Conservation (phyloP, 2,888 invertebrate genomes). For the Auanema freiburgensis region DNA sequence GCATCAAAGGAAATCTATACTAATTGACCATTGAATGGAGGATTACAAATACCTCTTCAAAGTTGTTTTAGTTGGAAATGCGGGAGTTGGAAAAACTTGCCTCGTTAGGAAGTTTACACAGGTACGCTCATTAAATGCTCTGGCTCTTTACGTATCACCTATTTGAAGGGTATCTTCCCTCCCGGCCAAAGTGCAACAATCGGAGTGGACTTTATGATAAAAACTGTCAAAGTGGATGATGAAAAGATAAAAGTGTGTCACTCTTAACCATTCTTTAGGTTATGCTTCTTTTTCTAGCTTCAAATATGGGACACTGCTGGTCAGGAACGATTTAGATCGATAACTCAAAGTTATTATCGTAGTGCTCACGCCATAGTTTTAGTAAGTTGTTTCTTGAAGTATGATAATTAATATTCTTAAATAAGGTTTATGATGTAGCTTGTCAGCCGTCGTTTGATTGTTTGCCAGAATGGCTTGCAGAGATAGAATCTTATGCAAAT, state of each 20-base stretch:
- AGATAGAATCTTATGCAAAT: constrained; percentile 96
- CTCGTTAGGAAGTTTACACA: constrained; percentile 94
- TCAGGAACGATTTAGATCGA: constrained; percentile 90
- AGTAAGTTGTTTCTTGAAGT: constrained; percentile 25
- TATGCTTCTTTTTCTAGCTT: constrained; percentile 72
- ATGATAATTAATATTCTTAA: neutral
- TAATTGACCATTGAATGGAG: constrained; percentile 46
- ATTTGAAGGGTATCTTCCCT: constrained; percentile 82
- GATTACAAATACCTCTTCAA: constrained; percentile 99
- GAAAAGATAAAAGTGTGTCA: constrained; percentile 67
- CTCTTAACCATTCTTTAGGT: neutral
- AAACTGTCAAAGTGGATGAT: constrained; percentile 87
- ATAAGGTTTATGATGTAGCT: constrained; percentile 83
- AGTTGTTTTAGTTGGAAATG: constrained; percentile 96
- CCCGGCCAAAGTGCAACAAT: constrained; percentile 98
- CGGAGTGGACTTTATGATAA: constrained; percentile 99
- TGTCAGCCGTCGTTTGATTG: constrained; percentile 97
- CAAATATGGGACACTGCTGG: constrained; percentile 99
- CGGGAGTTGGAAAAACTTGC: constrained; percentile 97
- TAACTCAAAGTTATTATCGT: constrained; percentile 79
- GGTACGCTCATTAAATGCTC: constrained; percentile 66
- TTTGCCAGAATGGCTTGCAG: constrained; percentile 91
- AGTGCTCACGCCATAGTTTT: constrained; percentile 89
- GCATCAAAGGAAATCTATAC: too few species aligned
- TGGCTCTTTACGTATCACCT: neutral